Evolutionary conservation across 2,113 vertebrate genomes (phyloP), one percentile per base, ranked within the genome.

Genomic region (Hiodon tergisus): DNA sequence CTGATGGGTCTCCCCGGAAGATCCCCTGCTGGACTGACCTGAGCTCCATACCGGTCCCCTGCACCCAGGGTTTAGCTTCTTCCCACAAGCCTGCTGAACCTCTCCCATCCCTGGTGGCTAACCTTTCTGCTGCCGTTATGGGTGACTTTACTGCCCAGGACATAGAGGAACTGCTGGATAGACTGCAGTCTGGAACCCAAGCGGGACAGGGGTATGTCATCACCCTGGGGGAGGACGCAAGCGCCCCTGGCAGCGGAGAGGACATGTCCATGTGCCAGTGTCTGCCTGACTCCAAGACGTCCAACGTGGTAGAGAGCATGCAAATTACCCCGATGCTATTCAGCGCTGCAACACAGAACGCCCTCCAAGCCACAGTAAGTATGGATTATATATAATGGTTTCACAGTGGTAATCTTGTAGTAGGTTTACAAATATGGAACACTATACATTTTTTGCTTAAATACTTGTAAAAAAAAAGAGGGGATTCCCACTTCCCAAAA

Each of bases 111-210:
- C 88, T 86, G 2, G 82, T 79, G 71, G 78, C 91, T 67, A 80
- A 82, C 72, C 85, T 85, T 75, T 4, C 86, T 31, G 86, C 88
- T 60, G 76, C 88, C 80, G 88, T 89, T 46, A 67, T 81, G 4
- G 85, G 77, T 75, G 76, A 68, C 74, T 91, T 92, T 76, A 88
- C 89, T 58, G 79, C 84, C 57, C 79, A 87, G 0, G 76, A 83
- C 0, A 76, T 94, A 59, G 92, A 92, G 76, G 88, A 89, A 77
- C 91, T 93, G 86, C 79, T 92, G 67, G 81, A 72, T 16, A 89
- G 87, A 84, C 88, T 93, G 76, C 83, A 89, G 66, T 88, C 91
- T 4, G 60, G 60, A 17, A 2, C 10, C 11, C 4, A 8, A 3
- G 52, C 8, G 53, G 67, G 31, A n/a, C 4, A 63, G 50, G n/a